Conservation (phyloP, 2,113 vertebrate species). For the Tenrec ecaudatus region DNA sequence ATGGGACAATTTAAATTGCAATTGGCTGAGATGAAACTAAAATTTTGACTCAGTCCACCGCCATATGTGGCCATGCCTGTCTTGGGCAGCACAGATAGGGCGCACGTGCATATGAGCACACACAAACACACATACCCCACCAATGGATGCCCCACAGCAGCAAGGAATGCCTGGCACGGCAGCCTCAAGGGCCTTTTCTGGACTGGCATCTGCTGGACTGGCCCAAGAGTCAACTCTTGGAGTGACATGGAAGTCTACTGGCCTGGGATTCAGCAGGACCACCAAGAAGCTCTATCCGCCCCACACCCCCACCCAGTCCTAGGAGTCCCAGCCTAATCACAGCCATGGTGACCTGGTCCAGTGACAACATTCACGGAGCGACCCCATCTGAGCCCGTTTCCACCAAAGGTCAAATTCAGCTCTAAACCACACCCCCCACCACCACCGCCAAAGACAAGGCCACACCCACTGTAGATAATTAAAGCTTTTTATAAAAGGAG, state of each 20-base stretch:
- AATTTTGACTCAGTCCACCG: neutral
- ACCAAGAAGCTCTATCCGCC: too few relatives aligned
- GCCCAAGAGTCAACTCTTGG: neutral
- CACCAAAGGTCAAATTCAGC: slow-evolving; percentile 23
- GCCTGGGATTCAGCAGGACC: neutral
- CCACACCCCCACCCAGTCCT: too few relatives aligned
- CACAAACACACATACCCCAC: neutral
- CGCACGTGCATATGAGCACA: neutral
- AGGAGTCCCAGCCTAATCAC: too few relatives aligned
- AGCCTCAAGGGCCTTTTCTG: neutral
- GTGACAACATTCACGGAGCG: neutral
- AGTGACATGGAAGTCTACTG: neutral
- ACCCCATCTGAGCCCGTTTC: neutral
- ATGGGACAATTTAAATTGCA: neutral
- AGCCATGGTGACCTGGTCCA: too few relatives aligned
- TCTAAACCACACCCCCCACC: too few relatives aligned
- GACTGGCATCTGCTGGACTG: neutral
- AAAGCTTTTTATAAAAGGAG: slow-evolving; percentile 85
- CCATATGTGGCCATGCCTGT: neutral
- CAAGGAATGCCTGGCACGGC: neutral
- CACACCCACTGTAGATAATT: slow-evolving; percentile 72
- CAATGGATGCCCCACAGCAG: neutral
- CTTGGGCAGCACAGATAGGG: neutral
- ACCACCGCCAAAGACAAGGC: slow-evolving; percentile 58
- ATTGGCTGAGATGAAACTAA: slow-evolving; percentile 3